Percentiles rank a stretch among this genome's conserved stretches.
Conservation (phyloP, 2,888 invertebrate genomes). For the Spisula subtruncata region DNA sequence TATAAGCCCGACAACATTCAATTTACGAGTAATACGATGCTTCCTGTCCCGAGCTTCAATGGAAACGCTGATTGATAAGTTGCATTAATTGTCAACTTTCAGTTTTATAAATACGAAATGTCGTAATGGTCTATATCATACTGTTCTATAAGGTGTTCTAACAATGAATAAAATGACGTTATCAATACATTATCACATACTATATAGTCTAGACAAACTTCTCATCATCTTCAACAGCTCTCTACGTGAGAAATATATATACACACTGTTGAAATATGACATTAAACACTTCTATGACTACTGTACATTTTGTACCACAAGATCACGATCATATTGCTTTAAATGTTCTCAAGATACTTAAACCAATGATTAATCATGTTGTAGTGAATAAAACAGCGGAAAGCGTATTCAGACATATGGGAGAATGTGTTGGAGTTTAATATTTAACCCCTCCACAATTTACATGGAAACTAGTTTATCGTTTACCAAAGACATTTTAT, state of each 20-base stretch:
- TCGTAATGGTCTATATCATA: too few relatives aligned
- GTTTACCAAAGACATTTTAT: not conserved
- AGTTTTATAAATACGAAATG: too few relatives aligned
- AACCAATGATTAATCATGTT: not conserved
- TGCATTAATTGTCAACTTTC: too few relatives aligned
- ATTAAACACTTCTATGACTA: slow-evolving; percentile 11
- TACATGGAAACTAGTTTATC: not conserved
- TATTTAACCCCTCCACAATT: not conserved
- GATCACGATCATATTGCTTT: not conserved
- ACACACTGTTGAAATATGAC: not conserved
- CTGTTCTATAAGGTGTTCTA: too few relatives aligned
- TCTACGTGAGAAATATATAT: not conserved
- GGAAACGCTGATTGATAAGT: too few relatives aligned
- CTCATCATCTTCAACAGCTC: not conserved
- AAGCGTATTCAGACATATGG: not conserved
- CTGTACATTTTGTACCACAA: too few relatives aligned
- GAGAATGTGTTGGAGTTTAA: not conserved
- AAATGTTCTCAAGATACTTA: not conserved
- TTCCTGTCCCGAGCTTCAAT: too few relatives aligned
- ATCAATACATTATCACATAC: not conserved
- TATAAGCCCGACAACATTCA: too few relatives aligned
- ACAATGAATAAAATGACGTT: not conserved
- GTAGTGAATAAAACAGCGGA: not conserved
- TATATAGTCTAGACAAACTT: not conserved
- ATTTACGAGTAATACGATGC: too few relatives aligned